Conservation (phyloP, 2,113 vertebrate species). For the Calidris pygmaea region DNA sequence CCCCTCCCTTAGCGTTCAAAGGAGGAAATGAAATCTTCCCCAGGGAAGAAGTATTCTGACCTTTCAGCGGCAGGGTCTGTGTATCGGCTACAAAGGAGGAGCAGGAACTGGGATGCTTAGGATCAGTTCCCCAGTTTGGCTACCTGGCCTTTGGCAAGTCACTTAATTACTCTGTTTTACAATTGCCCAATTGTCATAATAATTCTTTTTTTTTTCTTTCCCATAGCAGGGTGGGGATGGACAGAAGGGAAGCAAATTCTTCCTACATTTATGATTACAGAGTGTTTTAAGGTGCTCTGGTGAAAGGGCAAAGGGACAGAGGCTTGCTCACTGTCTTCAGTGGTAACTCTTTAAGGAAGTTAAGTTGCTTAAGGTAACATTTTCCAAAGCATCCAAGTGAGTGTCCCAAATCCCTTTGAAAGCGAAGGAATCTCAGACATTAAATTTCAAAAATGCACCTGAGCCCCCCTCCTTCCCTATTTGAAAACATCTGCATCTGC, state of each 20-base stretch:
- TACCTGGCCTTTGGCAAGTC: conserved; percentile 48
- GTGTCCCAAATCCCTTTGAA: background rate
- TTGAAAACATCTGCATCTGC: conserved; percentile 25
- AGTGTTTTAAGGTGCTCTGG: background rate
- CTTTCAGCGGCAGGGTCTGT: background rate
- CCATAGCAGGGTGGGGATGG: conserved; percentile 41
- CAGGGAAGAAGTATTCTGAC: conserved; percentile 43
- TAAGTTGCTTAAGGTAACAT: conserved; percentile 3
- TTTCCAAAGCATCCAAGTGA: background rate
- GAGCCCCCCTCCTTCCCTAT: background rate
- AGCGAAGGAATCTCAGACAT: background rate
- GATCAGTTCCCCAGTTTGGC: background rate
- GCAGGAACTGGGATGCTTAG: background rate
- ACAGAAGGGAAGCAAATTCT: conserved; percentile 38
- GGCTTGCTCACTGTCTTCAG: conserved; percentile 4
- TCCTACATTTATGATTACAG: conserved; percentile 19
- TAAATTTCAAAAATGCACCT: background rate
- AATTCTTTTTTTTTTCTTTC: conserved; percentile 42
- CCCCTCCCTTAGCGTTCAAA: conserved; percentile 51
- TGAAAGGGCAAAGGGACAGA: conserved; percentile 28
- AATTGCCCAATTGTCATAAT: conserved; percentile 46
- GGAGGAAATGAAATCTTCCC: conserved; percentile 61
- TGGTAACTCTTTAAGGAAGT: conserved; percentile 58
- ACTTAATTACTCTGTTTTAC: conserved; percentile 36
- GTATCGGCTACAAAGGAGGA: background rate